phyloP scores from a whole-genome alignment of 2,113 vertebrate species.

The Triplophysa tibetana region DNA sequence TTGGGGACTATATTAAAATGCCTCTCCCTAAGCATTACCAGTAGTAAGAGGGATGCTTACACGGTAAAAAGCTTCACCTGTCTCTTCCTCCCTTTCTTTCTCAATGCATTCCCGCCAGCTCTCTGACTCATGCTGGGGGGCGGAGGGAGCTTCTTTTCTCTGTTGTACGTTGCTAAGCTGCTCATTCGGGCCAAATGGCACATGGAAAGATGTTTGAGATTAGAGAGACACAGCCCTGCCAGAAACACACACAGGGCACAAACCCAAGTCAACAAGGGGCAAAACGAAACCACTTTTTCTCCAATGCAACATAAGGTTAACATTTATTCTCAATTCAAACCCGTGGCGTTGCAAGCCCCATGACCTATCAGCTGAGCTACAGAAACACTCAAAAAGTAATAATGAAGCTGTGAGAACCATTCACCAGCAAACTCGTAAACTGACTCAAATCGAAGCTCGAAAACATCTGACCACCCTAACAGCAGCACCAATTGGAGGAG shows the following conservation, averaged over 20 bases:
- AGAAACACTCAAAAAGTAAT: too few species aligned
- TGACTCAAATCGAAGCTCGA: background rate
- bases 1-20: background rate
- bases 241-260: slow-evolving; percentile 6
- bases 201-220: slow-evolving; percentile 62
- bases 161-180: slow-evolving; percentile 57
- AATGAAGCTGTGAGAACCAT: too few species aligned
- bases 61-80: slow-evolving; percentile 8
- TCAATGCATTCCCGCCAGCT: background rate
- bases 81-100: background rate
- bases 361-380: too few species aligned
- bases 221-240: slow-evolving; percentile 46
- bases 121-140: background rate
- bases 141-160: slow-evolving; percentile 27
- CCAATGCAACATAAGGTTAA: background rate
- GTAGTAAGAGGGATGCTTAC: background rate
- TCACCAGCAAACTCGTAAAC: background rate
- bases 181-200: slow-evolving; percentile 66
- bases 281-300: background rate
- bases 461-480: background rate
- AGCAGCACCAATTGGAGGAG: background rate
- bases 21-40: background rate
- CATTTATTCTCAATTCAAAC: too few species aligned
- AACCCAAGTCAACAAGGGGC: background rate
- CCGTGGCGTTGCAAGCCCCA: too few species aligned